Evolutionary conservation across 2,797 vertebrate genomes (phyloP), one percentile per base, ranked within the genome.

Genomic region (Falco rusticolus): DNA sequence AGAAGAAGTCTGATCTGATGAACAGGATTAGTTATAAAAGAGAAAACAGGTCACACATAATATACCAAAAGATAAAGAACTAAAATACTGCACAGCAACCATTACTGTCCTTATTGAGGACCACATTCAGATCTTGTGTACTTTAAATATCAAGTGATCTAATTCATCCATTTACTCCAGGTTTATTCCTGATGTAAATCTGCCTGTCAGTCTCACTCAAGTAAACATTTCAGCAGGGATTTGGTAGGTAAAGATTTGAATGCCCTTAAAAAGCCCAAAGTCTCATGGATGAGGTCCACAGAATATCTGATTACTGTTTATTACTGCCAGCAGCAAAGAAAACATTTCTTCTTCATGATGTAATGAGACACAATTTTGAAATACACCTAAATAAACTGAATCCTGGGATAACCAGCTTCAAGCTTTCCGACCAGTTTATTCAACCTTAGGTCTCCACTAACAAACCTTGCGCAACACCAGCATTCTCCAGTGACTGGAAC

Each of bases 11-110:
- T 79, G 56, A 72, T 70, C 70, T 94, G 82, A 90, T 72, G 66
- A 93, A 80, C 59, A 50, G 83, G 83, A 60, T 94, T 91, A 86
- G 77, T 66, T 88, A 90, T 39, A 74, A 69, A 85, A 93, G 78
- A 65, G 84, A 89, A 93, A 90, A 41, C 41, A 88, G 24, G 41
- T 89, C 63, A 72, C 66, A 51, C 51, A 47, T 69, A 81, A 88
- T 76, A 84, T 16, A 81, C 12, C n/a, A 48, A 12, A 88, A 69
- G 74, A 78, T 84, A 84, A 81, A 81, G 66, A 86, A 64, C 56
- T 82, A 64, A 80, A 87, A 64, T 37, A 70, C 31, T 89, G 60
- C 74, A 79, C 0, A 13, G 70, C 72, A 95, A 65, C 53, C 72
- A 71, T 47, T 77, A 18, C 70, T 89, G 34, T 39, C 69, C 59